Conservation (phyloP, 2,113 vertebrate species). For the Cochlearius cochlearius region DNA sequence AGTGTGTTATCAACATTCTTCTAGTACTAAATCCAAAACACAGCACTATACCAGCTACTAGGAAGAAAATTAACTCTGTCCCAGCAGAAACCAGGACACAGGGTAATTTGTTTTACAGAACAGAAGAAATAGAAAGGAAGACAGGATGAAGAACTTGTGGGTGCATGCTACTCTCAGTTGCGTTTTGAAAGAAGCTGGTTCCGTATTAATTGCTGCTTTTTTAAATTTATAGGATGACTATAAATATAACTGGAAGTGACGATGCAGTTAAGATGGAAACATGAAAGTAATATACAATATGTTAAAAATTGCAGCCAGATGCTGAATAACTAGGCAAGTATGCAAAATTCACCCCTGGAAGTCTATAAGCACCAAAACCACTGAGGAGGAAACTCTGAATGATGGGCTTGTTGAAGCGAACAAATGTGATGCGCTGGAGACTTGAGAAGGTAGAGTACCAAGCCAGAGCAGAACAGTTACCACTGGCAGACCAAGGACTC, state of each 20-base stretch:
- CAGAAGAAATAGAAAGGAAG: neutral
- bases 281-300: neutral
- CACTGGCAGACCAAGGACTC: neutral
- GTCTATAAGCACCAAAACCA: neutral
- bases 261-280: neutral
- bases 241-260: neutral
- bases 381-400: neutral
- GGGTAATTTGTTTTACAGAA: neutral
- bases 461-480: neutral
- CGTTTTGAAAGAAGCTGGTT: neutral
- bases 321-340: neutral
- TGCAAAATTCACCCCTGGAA: neutral
- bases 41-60: too few relatives aligned
- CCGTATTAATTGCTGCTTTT: neutral
- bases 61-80: too few relatives aligned
- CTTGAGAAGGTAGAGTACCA: neutral
- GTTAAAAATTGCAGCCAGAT: neutral
- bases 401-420: neutral
- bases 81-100: too few relatives aligned
- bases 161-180: neutral
- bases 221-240: neutral
- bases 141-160: neutral
- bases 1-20: too few relatives aligned
- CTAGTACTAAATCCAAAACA: too few relatives aligned
- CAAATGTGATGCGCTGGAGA: neutral